Evolutionary conservation across 2,797 vertebrate species (phyloP), one percentile per base, ranked within the genome.

Genomic region (Girardinus metallicus): DNA sequence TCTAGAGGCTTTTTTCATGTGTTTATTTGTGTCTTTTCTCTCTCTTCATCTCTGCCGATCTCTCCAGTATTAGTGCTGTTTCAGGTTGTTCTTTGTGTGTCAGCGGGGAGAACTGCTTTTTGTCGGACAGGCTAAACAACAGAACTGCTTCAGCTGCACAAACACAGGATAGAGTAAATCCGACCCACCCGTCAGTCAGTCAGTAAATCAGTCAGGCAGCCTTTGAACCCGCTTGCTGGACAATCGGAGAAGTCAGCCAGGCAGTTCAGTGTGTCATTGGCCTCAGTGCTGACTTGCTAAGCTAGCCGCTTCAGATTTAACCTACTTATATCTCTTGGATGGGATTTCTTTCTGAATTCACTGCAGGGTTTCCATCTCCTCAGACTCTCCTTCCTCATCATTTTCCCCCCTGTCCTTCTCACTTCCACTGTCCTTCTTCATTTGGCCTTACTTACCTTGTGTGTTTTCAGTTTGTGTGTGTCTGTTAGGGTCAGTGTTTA

Each of bases 91-190:
- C 91, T 92, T 94, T 95, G 93, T 95, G 88, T 88, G 87, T 84
- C 77, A 13, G 68, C 78, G 78, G 75, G 80, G 85, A 87, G 85
- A 89, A 88, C 80, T 80, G 91, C 85, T 88, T 93, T 92, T 89
- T 85, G 90, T 92, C 79, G 73, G 82, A 83, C 87, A 85, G 84
- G 86, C 90, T 57, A 88, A 91, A 95, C 94, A 95, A 95, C 91
- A 94, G 93, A 94, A 94, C 85, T 94, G 94, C 94, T 92, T 91
- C 84, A 87, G 91, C 90, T 93, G 94, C 94, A 94, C 92, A 94
- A 94, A 91, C 86, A 79, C 79, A 57, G 93, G 88, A 91, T 86
- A 86, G 88, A 86, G 81, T 91, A 91, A 94, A 94, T 94, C 94
- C 88, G 21, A 89, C 23, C 90, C 62, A 81, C 83, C 88, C 79